A percentile compares a stretch with the other conserved stretches of the same genome.
Evolutionary conservation across 2,888 invertebrate species (phyloP).

Genomic region (Oegoconia quadripuncta): DNA sequence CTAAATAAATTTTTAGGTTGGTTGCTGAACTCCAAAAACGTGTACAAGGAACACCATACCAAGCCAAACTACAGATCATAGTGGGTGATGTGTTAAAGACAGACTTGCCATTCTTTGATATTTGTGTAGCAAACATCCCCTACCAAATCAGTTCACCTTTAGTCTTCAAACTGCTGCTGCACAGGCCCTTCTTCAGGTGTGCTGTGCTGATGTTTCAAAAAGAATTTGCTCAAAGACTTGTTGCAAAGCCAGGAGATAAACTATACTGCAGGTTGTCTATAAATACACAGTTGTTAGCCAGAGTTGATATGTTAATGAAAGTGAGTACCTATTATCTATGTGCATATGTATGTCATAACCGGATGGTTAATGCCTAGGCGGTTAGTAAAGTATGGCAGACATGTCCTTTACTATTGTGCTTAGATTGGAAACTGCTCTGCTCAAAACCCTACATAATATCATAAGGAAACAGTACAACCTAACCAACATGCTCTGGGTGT

Average conservation of each 20-base stretch:
- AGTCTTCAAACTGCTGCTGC: slow-evolving; percentile 95
- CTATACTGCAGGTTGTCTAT: slow-evolving; percentile 97
- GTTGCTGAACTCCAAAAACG: slow-evolving; percentile 99
- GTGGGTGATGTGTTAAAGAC: slow-evolving; percentile 97
- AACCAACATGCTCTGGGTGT: no score
- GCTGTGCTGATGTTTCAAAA: slow-evolving; percentile 99
- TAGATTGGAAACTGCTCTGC: no score
- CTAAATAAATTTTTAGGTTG: slow-evolving; percentile 72
- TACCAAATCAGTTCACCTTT: slow-evolving; percentile 99
- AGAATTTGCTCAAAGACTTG: slow-evolving; percentile 97
- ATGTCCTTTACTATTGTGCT: no score
- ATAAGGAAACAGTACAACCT: no score
- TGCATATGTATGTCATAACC: no score
- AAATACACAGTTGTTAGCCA: slow-evolving; percentile 96
- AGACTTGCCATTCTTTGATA: slow-evolving; percentile 97
- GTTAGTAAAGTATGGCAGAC: no score
- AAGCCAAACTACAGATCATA: slow-evolving; percentile 93
- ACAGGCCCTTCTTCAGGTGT: slow-evolving; percentile 91
- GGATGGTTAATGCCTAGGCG: no score
- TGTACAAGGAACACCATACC: slow-evolving; percentile 92
- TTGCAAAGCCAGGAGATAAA: slow-evolving; percentile 98
- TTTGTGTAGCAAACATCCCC: slow-evolving; percentile 98
- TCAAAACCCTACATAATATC: no score
- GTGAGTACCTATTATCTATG: slow-evolving; percentile 51
- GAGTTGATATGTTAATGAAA: slow-evolving; percentile 98